A percentile compares a stretch with the other conserved stretches of the same genome.
These are phyloP conservation scores for Tethya wilhelma DNA, from an alignment of 37 sponge, comb jelly and placozoan genomes.

Conservation along the genomic window DNA sequence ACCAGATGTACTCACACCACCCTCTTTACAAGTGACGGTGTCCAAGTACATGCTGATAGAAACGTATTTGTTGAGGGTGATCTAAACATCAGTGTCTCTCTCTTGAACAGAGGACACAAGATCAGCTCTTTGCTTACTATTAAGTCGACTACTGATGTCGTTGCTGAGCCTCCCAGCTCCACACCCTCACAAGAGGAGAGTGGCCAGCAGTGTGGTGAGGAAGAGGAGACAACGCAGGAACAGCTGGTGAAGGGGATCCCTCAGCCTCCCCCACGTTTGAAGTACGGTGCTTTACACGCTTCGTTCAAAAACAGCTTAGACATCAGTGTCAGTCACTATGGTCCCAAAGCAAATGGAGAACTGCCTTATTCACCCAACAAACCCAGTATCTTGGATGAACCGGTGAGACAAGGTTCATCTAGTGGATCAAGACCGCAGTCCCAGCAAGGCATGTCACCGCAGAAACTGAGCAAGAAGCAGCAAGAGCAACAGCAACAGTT, in stretches of 20 bases:
- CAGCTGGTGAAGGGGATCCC: conserved; percentile 8
- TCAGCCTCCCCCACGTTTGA: conserved; percentile 40
- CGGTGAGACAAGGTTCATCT: conserved; percentile 1
- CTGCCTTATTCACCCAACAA: conserved; percentile 34
- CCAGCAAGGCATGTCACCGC: conserved; percentile 9
- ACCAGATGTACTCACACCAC: conserved; percentile 22
- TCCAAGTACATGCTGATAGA: conserved; percentile 17
- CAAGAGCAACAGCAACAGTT: conserved; percentile 61
- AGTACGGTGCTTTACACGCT: conserved; percentile 32
- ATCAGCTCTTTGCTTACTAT: neutral
- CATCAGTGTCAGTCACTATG: conserved; percentile 65
- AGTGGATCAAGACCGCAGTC: conserved; percentile 30
- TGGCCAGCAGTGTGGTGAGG: too few relatives aligned
- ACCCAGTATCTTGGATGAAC: conserved; percentile 17
- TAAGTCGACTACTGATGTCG: neutral
- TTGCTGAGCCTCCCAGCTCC: too few relatives aligned
- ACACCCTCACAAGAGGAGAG: too few relatives aligned
- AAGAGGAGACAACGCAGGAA: neutral
- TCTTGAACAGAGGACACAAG: conserved; percentile 27
- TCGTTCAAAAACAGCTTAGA: conserved; percentile 28
- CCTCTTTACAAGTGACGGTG: conserved; percentile 54
- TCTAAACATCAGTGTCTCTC: conserved; percentile 1
- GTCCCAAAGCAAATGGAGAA: conserved; percentile 64
- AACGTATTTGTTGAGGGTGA: neutral
- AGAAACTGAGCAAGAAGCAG: conserved; percentile 68